phyloP scores from a whole-genome alignment of 2,888 invertebrate genomes.

The Antitype chi region DNA sequence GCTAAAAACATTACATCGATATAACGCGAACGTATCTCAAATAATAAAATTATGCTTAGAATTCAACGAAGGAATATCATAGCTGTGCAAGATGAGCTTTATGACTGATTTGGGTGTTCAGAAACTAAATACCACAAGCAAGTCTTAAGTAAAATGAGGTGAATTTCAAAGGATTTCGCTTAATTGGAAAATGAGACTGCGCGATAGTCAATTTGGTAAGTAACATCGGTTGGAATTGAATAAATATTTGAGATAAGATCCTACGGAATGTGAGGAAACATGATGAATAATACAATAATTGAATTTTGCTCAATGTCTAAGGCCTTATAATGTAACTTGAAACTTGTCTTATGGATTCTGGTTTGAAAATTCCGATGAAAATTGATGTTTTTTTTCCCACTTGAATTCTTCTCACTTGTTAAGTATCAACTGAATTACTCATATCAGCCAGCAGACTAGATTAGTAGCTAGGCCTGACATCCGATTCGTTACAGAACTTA shows the following conservation, averaged over 20 bases:
- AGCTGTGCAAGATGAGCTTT: constrained; percentile 13
- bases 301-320: background rate
- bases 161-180: constrained; percentile 50
- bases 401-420: background rate
- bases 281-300: constrained; percentile 5
- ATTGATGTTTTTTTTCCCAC: too few relatives aligned
- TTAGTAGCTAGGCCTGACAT: background rate
- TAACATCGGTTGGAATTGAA: constrained; percentile 27
- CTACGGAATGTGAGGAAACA: background rate
- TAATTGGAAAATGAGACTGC: constrained; percentile 53
- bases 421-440: background rate
- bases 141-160: constrained; percentile 44
- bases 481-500: too few relatives aligned
- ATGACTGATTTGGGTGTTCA: constrained; percentile 14
- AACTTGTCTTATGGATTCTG: background rate
- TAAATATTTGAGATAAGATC: constrained; percentile 32
- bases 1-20: background rate
- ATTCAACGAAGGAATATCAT: constrained; percentile 12
- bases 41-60: constrained; percentile 29
- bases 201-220: constrained; percentile 31
- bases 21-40: background rate
- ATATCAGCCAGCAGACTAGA: background rate
- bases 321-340: background rate
- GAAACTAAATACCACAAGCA: constrained; percentile 31
- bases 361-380: background rate